Evolutionary conservation across 2,797 vertebrate species (phyloP).

Genomic region (Phalloptychus januarius): DNA sequence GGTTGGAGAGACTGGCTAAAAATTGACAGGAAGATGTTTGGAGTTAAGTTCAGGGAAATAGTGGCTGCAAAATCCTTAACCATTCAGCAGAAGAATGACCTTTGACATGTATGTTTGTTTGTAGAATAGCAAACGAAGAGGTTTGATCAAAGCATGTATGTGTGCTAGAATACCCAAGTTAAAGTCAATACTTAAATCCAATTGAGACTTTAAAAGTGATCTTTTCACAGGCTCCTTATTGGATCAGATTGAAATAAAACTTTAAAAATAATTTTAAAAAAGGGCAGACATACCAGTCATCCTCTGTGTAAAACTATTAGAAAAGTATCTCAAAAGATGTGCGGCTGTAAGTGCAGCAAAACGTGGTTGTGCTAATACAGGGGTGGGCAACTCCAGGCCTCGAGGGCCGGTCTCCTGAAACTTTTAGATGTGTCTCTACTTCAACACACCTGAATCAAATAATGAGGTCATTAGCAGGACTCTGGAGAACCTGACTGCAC

Average conservation of each 20-base stretch:
- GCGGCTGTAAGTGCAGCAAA: background rate
- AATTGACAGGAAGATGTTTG: background rate
- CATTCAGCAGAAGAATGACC: background rate
- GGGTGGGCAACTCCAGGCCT: too few species aligned
- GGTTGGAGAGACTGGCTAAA: background rate
- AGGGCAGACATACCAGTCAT: background rate
- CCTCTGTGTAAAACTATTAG: background rate
- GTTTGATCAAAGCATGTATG: background rate
- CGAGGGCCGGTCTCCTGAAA: too few species aligned
- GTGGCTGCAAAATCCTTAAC: background rate
- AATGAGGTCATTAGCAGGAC: too few species aligned
- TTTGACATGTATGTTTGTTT: background rate
- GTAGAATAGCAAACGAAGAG: background rate
- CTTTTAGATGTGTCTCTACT: too few species aligned
- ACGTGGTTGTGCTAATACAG: background rate
- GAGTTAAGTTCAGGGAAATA: background rate
- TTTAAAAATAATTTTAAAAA: background rate
- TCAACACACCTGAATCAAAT: too few species aligned
- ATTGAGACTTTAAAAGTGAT: background rate
- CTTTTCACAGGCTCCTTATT: background rate
- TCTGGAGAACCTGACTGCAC: too few species aligned
- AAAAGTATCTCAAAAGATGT: background rate
- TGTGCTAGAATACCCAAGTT: background rate
- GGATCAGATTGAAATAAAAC: background rate
- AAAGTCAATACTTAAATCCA: background rate